Evolutionary conservation across 2,113 vertebrate species (phyloP), one percentile per base, ranked within the genome.

Genomic region (Osmerus mordax): DNA sequence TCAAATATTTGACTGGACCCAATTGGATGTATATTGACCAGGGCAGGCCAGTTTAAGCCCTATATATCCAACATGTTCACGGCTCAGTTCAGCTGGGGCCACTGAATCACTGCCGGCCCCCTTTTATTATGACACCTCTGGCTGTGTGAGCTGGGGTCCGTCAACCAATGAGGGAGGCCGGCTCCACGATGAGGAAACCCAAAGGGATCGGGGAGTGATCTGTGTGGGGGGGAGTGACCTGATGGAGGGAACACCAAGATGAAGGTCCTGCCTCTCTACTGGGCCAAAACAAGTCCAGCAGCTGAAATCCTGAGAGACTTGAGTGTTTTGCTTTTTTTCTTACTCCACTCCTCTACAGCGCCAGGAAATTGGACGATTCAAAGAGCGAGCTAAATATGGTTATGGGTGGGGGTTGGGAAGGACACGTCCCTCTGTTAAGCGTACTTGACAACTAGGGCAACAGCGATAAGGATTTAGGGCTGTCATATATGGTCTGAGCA

Each of bases 351-450:
- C 36, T 32, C 32, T 32, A 65, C 72, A 70, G 69, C 63, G 83
- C 84, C 83, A 74, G 82, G 72, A 75, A 85, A 84, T 83, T 83
- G 80, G 77, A 79, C 83, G 80, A 89, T 85, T 84, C 84, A 68
- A 74, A 68, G 54, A 3, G 70, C 70, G 77, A 84, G 79, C 56
- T 69, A 75, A 70, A 74, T 74, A 75, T 75, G 63, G 74, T 9
- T 41, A 6, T 6, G 36, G 74, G 18, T 51, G 51, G 51, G 51
- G 66, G 58, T 55, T 60, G 69, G 71, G 74, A 52, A 70, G 83
- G 77, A 85, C 64, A 66, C 79, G 78, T 83, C 70, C 53, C 66
- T 73, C 70, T 3, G 19, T 79, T 79, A 76, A 85, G 80, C 79
- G 70, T 73, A 76, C 75, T 81, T 78, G 84, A 81, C 86, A 84